These are phyloP conservation scores for Pseudomyrmex sp. DNA, from an alignment of 1,140 invertebrate genomes.

Conservation along the genomic window DNA sequence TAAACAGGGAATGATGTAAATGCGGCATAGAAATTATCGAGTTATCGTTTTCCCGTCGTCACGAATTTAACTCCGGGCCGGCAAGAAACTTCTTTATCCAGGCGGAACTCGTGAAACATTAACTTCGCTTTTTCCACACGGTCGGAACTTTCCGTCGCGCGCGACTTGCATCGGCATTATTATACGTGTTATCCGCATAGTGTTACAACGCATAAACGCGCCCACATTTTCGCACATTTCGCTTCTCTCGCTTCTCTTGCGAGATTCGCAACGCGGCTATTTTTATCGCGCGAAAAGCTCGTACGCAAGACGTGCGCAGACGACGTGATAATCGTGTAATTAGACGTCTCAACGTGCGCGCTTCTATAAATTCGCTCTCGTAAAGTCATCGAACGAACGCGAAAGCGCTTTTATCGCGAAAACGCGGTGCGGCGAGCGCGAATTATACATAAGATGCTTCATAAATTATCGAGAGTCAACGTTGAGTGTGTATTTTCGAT, in stretches of 20 bases:
- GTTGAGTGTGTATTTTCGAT: background rate
- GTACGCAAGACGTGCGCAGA: background rate
- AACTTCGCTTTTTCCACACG: constrained; percentile 55
- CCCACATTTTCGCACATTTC: constrained; percentile 1
- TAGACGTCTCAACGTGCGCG: background rate
- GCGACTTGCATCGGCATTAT: constrained; percentile 30
- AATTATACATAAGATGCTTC: background rate
- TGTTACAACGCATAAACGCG: constrained; percentile 23
- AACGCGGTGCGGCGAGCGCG: too few relatives aligned
- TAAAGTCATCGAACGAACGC: constrained; percentile 19
- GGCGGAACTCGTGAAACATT: constrained; percentile 51
- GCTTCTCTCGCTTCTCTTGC: background rate
- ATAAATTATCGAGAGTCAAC: background rate
- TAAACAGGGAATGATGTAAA: constrained; percentile 34
- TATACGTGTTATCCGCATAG: background rate
- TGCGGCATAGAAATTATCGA: constrained; percentile 12
- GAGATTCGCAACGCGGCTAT: constrained; percentile 44
- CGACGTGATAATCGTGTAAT: constrained; percentile 35
- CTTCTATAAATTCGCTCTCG: constrained; percentile 33
- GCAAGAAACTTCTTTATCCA: constrained; percentile 49
- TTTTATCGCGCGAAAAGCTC: constrained; percentile 38
- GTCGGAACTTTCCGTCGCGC: constrained; percentile 45
- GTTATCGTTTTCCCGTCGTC: constrained; percentile 22
- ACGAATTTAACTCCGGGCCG: constrained; percentile 32
- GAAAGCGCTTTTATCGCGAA: background rate